Conservation (phyloP, 2,797 vertebrate species). For the Diglossa cyanea region DNA sequence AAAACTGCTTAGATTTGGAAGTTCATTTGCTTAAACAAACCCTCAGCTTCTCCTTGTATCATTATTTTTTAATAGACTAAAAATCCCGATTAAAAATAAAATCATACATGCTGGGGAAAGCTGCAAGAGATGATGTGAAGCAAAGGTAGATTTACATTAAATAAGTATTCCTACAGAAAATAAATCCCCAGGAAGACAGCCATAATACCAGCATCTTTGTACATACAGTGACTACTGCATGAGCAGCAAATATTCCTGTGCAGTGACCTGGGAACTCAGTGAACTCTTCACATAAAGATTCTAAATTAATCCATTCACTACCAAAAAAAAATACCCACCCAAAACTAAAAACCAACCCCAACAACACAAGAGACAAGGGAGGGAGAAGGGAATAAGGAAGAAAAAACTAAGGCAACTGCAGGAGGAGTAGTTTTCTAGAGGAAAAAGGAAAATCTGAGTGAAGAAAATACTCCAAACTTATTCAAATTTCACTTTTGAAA, state of each 20-base stretch:
- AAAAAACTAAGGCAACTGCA: neutral
- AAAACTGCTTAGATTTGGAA: neutral
- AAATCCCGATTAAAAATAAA: neutral
- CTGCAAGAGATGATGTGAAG: neutral
- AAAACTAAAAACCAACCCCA: neutral
- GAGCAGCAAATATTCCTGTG: neutral
- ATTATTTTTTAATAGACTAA: neutral
- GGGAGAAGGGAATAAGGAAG: neutral
- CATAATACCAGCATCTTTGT: neutral
- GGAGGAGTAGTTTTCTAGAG: neutral
- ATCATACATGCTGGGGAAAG: neutral
- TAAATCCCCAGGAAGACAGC: neutral
- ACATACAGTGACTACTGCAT: neutral
- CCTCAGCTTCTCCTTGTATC: neutral
- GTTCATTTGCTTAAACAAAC: neutral
- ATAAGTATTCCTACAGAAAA: neutral
- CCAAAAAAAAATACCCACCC: fast-evolving
- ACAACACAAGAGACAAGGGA: too few species aligned
- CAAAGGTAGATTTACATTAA: neutral
- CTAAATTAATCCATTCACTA: neutral
- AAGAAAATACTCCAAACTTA: neutral
- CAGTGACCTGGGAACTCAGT: neutral
- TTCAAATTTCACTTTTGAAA: neutral
- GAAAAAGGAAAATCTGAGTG: neutral
- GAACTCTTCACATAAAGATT: neutral